Conservation (phyloP, 1,140 invertebrate genomes). For the Vanessa tameamea region DNA sequence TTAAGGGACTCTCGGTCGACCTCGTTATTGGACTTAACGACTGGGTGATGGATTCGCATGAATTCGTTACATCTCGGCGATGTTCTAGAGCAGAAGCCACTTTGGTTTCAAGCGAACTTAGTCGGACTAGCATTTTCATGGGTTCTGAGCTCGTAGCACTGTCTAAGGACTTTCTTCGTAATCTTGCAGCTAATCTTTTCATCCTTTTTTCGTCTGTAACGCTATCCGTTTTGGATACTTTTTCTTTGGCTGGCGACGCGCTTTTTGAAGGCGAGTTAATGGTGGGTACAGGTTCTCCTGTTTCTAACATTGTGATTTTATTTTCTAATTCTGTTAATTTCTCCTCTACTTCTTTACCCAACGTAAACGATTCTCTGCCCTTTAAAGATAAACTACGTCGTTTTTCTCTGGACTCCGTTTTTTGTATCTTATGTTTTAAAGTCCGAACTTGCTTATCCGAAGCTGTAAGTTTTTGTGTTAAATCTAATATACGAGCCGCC, state of each 20-base stretch:
- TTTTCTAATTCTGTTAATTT: slow-evolving; percentile 90
- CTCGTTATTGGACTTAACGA: slow-evolving; percentile 73
- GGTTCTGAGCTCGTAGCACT: slow-evolving; percentile 88
- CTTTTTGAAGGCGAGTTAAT: slow-evolving; percentile 80
- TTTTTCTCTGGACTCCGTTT: slow-evolving; percentile 88
- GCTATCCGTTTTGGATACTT: slow-evolving; percentile 77
- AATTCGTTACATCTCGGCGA: slow-evolving; percentile 76
- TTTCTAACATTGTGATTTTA: slow-evolving; percentile 86
- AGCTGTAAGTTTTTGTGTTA: slow-evolving; percentile 89
- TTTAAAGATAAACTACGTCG: slow-evolving; percentile 90
- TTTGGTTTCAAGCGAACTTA: slow-evolving; percentile 88
- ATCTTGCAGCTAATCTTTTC: slow-evolving; percentile 76
- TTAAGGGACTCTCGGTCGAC: slow-evolving; percentile 60
- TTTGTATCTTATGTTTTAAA: slow-evolving; percentile 89
- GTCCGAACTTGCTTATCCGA: slow-evolving; percentile 92
- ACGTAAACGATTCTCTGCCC: slow-evolving; percentile 88
- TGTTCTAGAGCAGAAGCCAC: slow-evolving; percentile 83
- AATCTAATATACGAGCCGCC: slow-evolving; percentile 91
- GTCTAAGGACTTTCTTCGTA: slow-evolving; percentile 87
- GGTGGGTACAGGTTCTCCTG: slow-evolving; percentile 64
- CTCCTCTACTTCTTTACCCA: slow-evolving; percentile 91
- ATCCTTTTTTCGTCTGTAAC: slow-evolving; percentile 80
- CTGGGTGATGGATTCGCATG: slow-evolving; percentile 63
- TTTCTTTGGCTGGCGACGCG: slow-evolving; percentile 76
- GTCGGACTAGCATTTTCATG: slow-evolving; percentile 87